Evolutionary conservation across 1,140 invertebrate species (phyloP).

Genomic region (Nixonia krombeini): DNA sequence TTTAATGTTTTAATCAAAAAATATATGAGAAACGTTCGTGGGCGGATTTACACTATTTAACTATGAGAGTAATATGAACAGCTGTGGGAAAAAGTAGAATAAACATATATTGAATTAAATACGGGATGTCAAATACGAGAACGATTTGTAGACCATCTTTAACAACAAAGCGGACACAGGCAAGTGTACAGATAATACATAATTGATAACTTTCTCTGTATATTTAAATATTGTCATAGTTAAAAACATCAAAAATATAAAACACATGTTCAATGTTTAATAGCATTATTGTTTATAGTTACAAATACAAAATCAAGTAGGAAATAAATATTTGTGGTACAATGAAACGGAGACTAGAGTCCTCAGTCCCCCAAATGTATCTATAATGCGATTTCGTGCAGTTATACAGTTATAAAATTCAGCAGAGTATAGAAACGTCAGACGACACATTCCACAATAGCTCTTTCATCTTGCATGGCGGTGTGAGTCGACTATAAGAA

Average conservation of each 20-base stretch:
- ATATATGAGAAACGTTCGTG: too few species aligned
- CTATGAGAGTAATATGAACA: too few species aligned
- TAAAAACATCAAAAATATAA: conserved; percentile 62
- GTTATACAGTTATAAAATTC: conserved; percentile 51
- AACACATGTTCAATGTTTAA: conserved; percentile 59
- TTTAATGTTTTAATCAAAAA: too few species aligned
- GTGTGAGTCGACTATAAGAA: conserved; percentile 25
- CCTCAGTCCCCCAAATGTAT: conserved; percentile 56
- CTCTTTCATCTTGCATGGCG: conserved; percentile 33
- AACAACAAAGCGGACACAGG: too few species aligned
- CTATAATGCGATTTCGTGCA: conserved; percentile 52
- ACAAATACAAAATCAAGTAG: conserved; percentile 68
- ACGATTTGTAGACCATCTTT: too few species aligned
- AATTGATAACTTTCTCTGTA: conserved; percentile 47
- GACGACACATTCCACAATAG: conserved; percentile 38
- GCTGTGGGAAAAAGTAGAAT: too few species aligned
- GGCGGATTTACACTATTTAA: too few species aligned
- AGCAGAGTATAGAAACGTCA: conserved; percentile 31
- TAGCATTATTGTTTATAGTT: conserved; percentile 61
- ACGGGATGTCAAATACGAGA: too few species aligned
- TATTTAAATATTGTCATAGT: conserved; percentile 58
- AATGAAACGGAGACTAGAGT: conserved; percentile 61
- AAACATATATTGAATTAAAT: too few species aligned
- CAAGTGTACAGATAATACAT: neutral
- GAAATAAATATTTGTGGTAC: conserved; percentile 65